These are phyloP conservation scores for Maconellicoccus hirsutus DNA, from an alignment of 1,140 invertebrate species.

Conservation along the genomic window DNA sequence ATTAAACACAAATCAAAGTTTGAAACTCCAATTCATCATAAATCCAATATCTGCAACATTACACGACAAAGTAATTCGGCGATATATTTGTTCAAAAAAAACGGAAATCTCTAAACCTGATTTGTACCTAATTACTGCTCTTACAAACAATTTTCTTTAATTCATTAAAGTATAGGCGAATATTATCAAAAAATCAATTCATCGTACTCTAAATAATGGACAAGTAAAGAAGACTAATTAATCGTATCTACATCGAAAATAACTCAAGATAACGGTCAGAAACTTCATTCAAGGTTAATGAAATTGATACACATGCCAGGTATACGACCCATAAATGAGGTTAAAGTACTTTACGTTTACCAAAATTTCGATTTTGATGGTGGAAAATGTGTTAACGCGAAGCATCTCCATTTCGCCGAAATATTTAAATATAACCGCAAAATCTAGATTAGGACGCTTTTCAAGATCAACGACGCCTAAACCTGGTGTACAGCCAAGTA, in stretches of 20 bases:
- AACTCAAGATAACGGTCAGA: neutral
- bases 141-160: too few species aligned
- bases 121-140: too few species aligned
- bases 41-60: too few species aligned
- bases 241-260: neutral
- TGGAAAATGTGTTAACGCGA: neutral
- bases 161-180: too few species aligned
- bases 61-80: too few species aligned
- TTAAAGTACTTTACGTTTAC: neutral
- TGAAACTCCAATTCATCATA: too few species aligned
- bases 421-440: neutral
- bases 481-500: neutral
- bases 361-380: neutral
- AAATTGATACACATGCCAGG: neutral
- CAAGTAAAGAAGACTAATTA: neutral
- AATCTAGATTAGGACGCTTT: neutral
- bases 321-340: neutral
- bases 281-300: conserved; percentile 2
- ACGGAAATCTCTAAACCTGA: too few species aligned
- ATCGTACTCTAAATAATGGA: too few species aligned
- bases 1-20: too few species aligned
- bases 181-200: too few species aligned
- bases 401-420: neutral
- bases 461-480: neutral
- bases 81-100: too few species aligned